phyloP scores from a whole-genome alignment of 2,113 vertebrate genomes.

The Limanda limanda region DNA sequence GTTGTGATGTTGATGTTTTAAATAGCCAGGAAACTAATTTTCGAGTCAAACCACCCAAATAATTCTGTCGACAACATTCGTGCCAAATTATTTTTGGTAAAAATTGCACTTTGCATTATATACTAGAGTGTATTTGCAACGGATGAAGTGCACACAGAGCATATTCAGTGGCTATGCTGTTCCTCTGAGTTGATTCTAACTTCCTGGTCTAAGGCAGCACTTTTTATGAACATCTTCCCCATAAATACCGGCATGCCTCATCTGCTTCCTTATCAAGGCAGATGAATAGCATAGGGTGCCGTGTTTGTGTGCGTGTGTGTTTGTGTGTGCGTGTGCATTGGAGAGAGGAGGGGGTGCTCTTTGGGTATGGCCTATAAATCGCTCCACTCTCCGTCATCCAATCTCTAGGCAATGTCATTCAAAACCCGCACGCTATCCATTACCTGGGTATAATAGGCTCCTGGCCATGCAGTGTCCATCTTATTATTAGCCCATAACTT shows the following conservation, averaged over 20 bases:
- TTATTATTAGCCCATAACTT: constrained; percentile 85
- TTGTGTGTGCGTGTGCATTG: not conserved
- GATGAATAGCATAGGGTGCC: constrained; percentile 74
- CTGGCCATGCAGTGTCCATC: constrained; percentile 82
- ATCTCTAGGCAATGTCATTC: constrained; percentile 86
- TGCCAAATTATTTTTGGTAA: too few species aligned
- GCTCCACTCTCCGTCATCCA: constrained; percentile 81
- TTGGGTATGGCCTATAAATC: constrained; percentile 81
- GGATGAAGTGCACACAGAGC: not conserved
- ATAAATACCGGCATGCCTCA: constrained; percentile 80
- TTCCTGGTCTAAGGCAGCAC: constrained; percentile 62
- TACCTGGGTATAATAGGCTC: constrained; percentile 83
- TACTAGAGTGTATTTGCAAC: too few species aligned
- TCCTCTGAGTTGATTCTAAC: constrained; percentile 38
- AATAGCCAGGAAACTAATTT: too few species aligned
- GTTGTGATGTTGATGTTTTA: not conserved
- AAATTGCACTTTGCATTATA: not conserved
- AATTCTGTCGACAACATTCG: too few species aligned
- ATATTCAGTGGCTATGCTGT: constrained; percentile 21
- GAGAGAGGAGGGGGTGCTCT: constrained; percentile 29
- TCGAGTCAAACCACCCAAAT: too few species aligned
- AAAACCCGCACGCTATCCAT: constrained; percentile 81
- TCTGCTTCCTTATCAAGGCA: constrained; percentile 79
- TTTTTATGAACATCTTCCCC: constrained; percentile 78
- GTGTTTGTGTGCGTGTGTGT: constrained; percentile 4